phyloP scores from a whole-genome alignment of 1,140 invertebrate genomes.

The Drosophila funebris region DNA sequence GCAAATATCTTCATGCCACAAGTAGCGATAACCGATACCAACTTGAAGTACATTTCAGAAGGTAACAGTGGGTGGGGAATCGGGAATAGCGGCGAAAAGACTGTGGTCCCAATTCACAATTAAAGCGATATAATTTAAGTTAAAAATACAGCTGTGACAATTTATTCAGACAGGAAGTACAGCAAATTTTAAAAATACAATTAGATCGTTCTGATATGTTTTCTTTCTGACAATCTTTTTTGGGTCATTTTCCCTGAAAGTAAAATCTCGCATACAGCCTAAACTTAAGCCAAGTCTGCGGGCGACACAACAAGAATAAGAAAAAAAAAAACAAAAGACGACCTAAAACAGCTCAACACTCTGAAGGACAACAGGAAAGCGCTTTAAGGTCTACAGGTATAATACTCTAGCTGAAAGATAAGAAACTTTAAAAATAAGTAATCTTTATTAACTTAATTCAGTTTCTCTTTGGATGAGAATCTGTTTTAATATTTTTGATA shows the following conservation, averaged over 20 bases:
- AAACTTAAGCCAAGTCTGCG: constrained; percentile 15
- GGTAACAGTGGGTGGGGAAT: too few species aligned
- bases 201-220: constrained; percentile 22
- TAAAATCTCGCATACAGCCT: constrained; percentile 12
- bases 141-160: constrained; percentile 13
- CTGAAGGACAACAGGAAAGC: neutral
- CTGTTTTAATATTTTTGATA: too few species aligned
- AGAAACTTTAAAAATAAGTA: neutral
- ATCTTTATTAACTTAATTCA: too few species aligned
- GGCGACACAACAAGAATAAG: constrained; percentile 23
- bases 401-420: constrained; percentile 7
- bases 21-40: too few species aligned
- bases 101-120: neutral
- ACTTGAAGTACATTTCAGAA: too few species aligned
- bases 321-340: constrained; percentile 32
- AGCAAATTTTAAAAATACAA: constrained; percentile 11
- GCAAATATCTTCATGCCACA: too few species aligned
- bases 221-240: constrained; percentile 10
- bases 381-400: neutral
- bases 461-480: too few species aligned
- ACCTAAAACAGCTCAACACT: constrained; percentile 29
- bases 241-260: constrained; percentile 22
- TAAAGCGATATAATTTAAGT: constrained; percentile 16
- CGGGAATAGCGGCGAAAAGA: too few species aligned
- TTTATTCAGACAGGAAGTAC: neutral